Base-by-base conservation (phyloP, 1,140 invertebrate species). In the Panulirus ornatus region DNA sequence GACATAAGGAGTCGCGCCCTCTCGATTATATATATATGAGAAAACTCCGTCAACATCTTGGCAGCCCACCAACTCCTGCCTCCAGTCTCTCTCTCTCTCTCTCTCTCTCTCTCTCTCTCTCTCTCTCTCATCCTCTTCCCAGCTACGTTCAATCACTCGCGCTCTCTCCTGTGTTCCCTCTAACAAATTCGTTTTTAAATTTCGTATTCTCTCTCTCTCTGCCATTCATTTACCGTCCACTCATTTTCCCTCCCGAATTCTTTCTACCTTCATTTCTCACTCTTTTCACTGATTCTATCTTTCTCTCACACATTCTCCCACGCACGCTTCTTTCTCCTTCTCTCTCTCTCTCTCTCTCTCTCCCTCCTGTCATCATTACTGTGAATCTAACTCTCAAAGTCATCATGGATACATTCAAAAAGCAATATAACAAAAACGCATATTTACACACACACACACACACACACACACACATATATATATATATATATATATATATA, bases 1-100 rank as follows among this genome's bases (percentile, higher is more conserved):
- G 66, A 11, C n/a, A n/a, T 71, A 19, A 2, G 34, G 19, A 30
- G 27, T 75, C 71, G 36, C 71, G 71, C 34, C 36, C 71, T 75
- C 71, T 75, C 36, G 71, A 75, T 75, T 75, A 40, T 38, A 34
- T 38, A 75, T 38, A 34, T 38, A 75, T 9, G 11, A 75, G 30
- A 75, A 36, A 75, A 34, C 71, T 75, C 36, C 27, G 71, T 75
- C 71, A 75, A 16, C 71, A 36, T 75, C 71, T 75, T 75, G 71
- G 71, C 71, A 75, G 19, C 3, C 71, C 71, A 75, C 71, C 27
- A 75, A 16, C 34, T 38, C 34, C 34, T 38, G 19, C 34, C 19
- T 34, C 36, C 71, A 5, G 5, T 75, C 71, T 36, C 71, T 38
- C 27, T 75, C 71, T 75, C 34, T 75, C 71, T 75, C 71, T 75